Base-by-base conservation (phyloP, 2,113 vertebrate species). In the Etia nguti region DNA sequence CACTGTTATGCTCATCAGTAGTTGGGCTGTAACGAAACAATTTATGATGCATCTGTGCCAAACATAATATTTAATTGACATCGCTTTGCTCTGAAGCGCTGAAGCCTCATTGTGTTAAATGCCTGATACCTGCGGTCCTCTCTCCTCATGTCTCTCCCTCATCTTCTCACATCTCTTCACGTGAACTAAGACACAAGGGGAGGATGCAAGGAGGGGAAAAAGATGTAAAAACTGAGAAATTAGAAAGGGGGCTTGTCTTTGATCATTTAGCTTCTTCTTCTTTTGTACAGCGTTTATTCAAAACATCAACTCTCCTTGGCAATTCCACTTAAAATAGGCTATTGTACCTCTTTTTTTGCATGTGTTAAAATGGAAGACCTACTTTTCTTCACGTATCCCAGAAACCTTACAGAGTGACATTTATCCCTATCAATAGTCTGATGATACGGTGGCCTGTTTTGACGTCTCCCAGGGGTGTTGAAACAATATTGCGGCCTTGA, bases 381-480 rank as follows among this genome's bases (percentile, higher is more conserved):
- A 90, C 56, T 92, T 94, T 88, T 79, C 20, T 1, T 22, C 18
- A 75, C 15, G 83, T 85, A 91, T 43, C 87, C 91, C 89, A 93
- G 90, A 93, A 93, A 90, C 84, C 83, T 80, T 89, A 80, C 91
- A 88, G 79, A 38, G 62, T 57, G 55, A 85, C 85, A 79, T 70
- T 15, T 55, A 70, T 86, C 81, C 85, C 88, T 90, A 84, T 93
- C 92, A 91, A 88, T 91, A 87, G 90, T 82, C 77, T 86, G 80
- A 26, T 85, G 83, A 90, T 88, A 89, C 10, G 2, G 26, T 91
- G 92, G 79, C 93, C 92, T 86, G 90, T 88, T 95, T 93, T 55
- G 65, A 88, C 34, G 9, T 87, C 48, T 92, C 95, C 89, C 94
- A 60, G 1, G 92, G 82, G 93, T 26, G 70, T 83, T 80, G 84